Percentiles rank a stretch among this genome's conserved stretches.
These are phyloP conservation scores for Chiloscyllium plagiosum DNA, from an alignment of 2,113 vertebrate genomes.

Conservation along the genomic window DNA sequence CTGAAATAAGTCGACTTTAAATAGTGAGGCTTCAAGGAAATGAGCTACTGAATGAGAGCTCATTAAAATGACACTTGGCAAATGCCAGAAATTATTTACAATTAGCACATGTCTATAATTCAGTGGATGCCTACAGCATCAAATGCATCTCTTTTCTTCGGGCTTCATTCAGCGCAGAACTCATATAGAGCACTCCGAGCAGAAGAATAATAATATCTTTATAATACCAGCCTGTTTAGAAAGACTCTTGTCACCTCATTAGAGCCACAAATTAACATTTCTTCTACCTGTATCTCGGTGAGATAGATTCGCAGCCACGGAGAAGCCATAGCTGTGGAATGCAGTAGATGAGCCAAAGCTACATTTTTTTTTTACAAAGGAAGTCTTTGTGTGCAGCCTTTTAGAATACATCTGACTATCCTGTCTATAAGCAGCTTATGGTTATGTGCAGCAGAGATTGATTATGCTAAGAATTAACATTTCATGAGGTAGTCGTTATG, in stretches of 20 bases:
- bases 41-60: not conserved
- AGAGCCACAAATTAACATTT: conserved; percentile 26
- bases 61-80: conserved; percentile 26
- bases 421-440: not conserved
- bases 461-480: conserved; percentile 15
- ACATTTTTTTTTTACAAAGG: not conserved
- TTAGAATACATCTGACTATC: not conserved
- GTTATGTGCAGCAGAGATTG: not conserved
- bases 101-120: conserved; percentile 32
- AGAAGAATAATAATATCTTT: conserved; percentile 28
- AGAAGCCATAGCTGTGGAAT: not conserved
- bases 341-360: not conserved
- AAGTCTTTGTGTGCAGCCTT: not conserved
- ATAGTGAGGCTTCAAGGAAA: conserved; percentile 6
- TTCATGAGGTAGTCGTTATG: not conserved
- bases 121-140: conserved; percentile 9
- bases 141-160: not conserved
- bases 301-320: not conserved
- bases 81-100: conserved; percentile 35
- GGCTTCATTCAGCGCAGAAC: not conserved
- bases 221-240: not conserved
- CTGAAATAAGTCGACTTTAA: conserved; percentile 1
- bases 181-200: conserved; percentile 10
- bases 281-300: not conserved
- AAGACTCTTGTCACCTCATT: conserved; percentile 30